Conservation (phyloP, 1,140 invertebrate genomes). For the Palaemon carinicauda region DNA sequence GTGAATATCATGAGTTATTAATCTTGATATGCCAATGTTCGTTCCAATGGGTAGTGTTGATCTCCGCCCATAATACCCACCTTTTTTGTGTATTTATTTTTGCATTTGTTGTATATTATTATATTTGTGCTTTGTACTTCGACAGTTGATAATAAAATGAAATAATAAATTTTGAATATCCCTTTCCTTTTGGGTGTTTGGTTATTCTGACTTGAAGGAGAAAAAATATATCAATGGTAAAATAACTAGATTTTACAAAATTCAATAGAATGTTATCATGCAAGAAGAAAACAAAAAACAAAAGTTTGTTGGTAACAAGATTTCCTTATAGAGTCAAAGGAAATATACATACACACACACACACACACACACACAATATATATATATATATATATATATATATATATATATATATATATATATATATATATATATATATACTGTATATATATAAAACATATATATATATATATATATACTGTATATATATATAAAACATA, state of each 20-base stretch:
- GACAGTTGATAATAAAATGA: slow-evolving; percentile 17
- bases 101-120: slow-evolving; percentile 31
- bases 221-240: too few species aligned
- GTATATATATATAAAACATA: not conserved
- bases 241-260: too few species aligned
- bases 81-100: slow-evolving; percentile 40
- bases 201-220: too few species aligned
- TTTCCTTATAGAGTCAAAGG: not conserved
- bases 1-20: not conserved
- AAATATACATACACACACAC: too few species aligned
- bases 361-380: too few species aligned
- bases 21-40: not conserved
- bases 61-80: not conserved
- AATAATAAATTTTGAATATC: not conserved
- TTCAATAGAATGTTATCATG: too few species aligned
- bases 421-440: not conserved
- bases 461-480: not conserved
- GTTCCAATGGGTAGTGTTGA: not conserved
- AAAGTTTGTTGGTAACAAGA: too few species aligned
- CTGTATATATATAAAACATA: not conserved
- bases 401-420: slow-evolving; percentile 1
- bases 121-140: slow-evolving; percentile 43
- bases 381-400: not conserved
- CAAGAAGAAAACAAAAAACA: too few species aligned
- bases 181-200: too few species aligned